These are phyloP conservation scores for Callinectes sapidus DNA, from an alignment of 2,888 invertebrate species.

Conservation along the genomic window DNA sequence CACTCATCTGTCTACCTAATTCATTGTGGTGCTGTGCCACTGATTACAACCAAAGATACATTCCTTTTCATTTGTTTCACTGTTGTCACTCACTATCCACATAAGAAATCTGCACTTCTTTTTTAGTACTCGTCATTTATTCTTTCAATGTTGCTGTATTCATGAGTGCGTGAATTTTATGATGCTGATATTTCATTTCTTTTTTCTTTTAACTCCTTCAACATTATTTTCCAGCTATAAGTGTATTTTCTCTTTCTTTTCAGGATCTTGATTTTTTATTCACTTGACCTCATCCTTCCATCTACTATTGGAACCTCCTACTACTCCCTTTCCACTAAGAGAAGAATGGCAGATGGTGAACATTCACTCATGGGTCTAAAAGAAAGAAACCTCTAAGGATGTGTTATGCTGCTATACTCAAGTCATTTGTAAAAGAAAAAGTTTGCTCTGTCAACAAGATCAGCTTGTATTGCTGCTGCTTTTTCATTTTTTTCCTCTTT, in stretches of 20 bases:
- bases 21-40: background rate
- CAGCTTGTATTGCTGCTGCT: background rate
- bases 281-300: slow-evolving; percentile 34
- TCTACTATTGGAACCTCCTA: background rate
- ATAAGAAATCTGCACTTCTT: background rate
- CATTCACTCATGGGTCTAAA: background rate
- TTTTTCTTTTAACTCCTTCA: background rate
- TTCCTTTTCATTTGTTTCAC: background rate
- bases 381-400: background rate
- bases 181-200: background rate
- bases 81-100: background rate
- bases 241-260: background rate
- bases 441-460: background rate
- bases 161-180: background rate
- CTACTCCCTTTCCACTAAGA: background rate
- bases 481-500: background rate
- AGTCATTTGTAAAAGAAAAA: background rate
- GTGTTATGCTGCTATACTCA: background rate
- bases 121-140: background rate
- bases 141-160: background rate
- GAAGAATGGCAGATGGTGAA: background rate
- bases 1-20: background rate
- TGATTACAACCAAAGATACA: slow-evolving; percentile 27
- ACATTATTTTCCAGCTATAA: background rate
- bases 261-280: background rate